These are phyloP conservation scores for Drosophila biarmipes DNA, from an alignment of 1,140 invertebrate species.

Conservation along the genomic window DNA sequence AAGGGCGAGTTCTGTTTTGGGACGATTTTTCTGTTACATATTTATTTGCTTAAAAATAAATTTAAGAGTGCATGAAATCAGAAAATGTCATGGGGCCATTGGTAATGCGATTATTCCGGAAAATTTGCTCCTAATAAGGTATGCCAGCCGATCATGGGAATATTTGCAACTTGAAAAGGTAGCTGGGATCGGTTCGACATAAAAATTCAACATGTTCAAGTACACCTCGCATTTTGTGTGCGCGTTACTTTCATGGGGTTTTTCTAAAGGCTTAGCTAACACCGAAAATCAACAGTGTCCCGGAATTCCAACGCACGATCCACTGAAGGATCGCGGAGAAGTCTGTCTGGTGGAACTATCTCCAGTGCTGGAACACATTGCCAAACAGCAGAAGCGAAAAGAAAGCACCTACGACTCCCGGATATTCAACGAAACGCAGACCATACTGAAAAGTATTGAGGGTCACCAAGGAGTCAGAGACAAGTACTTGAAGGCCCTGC, in stretches of 20 bases:
- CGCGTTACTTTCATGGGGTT: not conserved
- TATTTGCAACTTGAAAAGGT: not conserved
- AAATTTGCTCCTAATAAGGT: not conserved
- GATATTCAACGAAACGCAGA: not conserved
- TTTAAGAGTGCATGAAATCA: too few relatives aligned
- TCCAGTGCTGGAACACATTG: not conserved
- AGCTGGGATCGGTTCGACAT: not conserved
- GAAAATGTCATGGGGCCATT: too few relatives aligned
- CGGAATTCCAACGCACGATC: not conserved
- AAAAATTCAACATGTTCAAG: not conserved
- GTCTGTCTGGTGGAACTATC: not conserved
- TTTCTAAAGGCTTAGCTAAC: not conserved
- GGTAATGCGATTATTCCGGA: too few relatives aligned
- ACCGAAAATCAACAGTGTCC: not conserved
- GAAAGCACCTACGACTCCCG: not conserved
- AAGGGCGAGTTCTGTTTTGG: too few relatives aligned
- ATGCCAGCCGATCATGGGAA: not conserved
- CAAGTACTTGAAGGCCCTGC: not conserved
- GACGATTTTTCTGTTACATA: too few relatives aligned
- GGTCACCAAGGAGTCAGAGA: not conserved
- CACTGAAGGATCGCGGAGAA: not conserved
- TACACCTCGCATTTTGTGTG: not conserved
- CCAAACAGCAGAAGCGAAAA: not conserved
- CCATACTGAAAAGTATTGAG: not conserved
- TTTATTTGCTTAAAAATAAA: too few relatives aligned